Conservation (phyloP, 2,888 invertebrate species). For the Melanophora roralis region DNA sequence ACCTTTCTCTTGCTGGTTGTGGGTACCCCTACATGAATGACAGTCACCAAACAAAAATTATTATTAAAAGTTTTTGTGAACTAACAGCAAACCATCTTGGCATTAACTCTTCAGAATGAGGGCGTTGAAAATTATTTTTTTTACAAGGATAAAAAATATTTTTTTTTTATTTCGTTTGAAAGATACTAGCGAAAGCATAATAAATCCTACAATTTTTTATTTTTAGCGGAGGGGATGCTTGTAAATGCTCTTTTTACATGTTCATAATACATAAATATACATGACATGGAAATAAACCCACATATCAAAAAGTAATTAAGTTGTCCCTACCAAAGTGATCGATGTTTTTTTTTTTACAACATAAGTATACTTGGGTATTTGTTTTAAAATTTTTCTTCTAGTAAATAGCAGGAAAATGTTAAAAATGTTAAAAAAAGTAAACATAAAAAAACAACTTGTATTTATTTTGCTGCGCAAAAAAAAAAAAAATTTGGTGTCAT, state of each 20-base stretch:
- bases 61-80: slow-evolving; percentile 7
- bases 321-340: slow-evolving; percentile 30
- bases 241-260: background rate
- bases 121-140: background rate
- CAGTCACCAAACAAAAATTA: background rate
- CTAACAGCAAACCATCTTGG: background rate
- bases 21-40: background rate
- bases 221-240: background rate
- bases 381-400: background rate
- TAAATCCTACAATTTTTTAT: background rate
- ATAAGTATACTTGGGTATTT: background rate
- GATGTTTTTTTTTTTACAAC: slow-evolving; percentile 2
- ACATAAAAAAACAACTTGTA: no score
- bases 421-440: background rate
- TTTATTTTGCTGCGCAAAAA: no score
- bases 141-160: background rate
- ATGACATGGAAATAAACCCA: background rate
- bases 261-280: background rate
- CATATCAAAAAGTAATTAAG: slow-evolving; percentile 30
- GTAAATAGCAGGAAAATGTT: no score
- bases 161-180: background rate
- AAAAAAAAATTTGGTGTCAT: no score
- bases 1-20: background rate
- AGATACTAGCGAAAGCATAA: background rate
- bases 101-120: background rate